These are phyloP conservation scores for Eonycteris spelaea DNA, from an alignment of 2,113 vertebrate species.

Conservation along the genomic window DNA sequence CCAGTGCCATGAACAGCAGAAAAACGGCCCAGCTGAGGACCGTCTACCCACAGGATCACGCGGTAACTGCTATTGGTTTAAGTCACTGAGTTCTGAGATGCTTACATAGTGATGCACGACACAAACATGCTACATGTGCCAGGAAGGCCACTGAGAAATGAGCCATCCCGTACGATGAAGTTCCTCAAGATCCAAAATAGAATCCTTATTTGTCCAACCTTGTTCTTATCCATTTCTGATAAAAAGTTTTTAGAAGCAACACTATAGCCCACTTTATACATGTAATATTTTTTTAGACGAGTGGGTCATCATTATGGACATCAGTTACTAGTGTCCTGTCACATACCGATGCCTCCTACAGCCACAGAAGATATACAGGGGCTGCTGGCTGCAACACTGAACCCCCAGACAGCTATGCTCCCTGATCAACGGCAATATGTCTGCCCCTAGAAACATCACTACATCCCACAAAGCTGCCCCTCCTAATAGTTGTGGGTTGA, in stretches of 20 bases:
- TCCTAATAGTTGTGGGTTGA: background rate
- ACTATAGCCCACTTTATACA: background rate
- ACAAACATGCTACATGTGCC: background rate
- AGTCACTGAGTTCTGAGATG: background rate
- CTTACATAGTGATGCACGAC: background rate
- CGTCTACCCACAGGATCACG: background rate
- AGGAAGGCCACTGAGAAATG: background rate
- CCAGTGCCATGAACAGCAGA: background rate
- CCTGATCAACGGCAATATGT: accelerated
- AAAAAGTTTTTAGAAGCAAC: background rate
- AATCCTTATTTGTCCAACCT: background rate
- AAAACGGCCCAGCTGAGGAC: background rate
- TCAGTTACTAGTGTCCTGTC: background rate
- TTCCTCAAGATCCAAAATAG: background rate
- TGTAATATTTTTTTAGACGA: background rate
- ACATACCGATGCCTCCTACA: background rate
- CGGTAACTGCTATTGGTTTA: background rate
- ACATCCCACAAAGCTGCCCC: background rate
- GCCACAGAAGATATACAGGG: background rate
- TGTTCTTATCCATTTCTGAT: background rate
- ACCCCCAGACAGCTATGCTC: background rate
- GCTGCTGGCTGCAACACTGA: background rate
- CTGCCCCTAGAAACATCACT: background rate
- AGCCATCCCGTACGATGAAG: background rate
- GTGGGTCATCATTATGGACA: accelerated